Conservation (phyloP, 2,888 invertebrate species). For the Cinara cedri region DNA sequence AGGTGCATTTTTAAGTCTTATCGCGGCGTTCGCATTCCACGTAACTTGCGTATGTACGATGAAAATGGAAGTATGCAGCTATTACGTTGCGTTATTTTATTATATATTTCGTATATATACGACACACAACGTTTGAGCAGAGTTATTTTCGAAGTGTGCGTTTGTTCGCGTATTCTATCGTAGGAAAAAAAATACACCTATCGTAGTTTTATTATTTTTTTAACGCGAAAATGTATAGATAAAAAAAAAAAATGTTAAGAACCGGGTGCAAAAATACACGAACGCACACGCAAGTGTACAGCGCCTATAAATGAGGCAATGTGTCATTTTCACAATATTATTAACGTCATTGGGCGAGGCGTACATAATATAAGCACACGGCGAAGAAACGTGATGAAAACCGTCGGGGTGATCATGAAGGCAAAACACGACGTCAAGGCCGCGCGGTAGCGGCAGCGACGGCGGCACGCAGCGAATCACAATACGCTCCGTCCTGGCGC, state of each 20-base stretch:
- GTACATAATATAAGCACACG: background rate
- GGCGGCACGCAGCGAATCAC: conserved; percentile 51
- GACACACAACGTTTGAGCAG: background rate
- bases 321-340: conserved; percentile 40
- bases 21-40: background rate
- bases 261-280: background rate
- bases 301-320: conserved; percentile 3
- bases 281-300: background rate
- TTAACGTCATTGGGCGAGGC: conserved; percentile 42
- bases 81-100: background rate
- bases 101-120: background rate
- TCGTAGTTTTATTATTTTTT: background rate
- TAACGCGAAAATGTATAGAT: background rate
- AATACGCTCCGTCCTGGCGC: conserved; percentile 9
- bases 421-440: conserved; percentile 57
- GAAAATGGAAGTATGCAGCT: no score
- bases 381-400: conserved; percentile 50
- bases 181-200: no score
- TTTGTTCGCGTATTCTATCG: background rate
- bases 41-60: background rate
- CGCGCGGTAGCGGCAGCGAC: conserved; percentile 59
- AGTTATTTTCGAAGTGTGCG: conserved; percentile 14
- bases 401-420: conserved; percentile 49
- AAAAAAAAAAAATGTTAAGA: background rate
- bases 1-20: conserved; percentile 1